Evolutionary conservation across 2,113 vertebrate species (phyloP), one percentile per base, ranked within the genome.

Genomic region (Emydura subglobosa): DNA sequence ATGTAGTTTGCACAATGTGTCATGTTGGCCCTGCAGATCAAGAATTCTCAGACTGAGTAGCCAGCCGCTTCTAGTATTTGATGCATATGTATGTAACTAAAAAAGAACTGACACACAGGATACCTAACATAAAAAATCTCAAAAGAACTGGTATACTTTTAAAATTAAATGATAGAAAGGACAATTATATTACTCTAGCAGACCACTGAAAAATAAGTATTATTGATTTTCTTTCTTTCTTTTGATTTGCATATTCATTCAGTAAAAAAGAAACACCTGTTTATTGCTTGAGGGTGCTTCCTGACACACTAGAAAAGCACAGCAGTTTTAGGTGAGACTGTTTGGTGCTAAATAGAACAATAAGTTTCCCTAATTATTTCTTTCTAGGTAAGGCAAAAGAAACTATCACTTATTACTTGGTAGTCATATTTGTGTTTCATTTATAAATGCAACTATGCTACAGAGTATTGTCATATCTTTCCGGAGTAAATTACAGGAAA

Each of bases 401-500:
- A 96, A 92, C 84, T 78, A 88, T 57, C 82, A 65, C 51, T 76
- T 85, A 86, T 89, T 85, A 91, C 39, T 86, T 81, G 82, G 95
- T 4, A 93, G 94, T 93, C 79, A n/a, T 91, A 95, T 85, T 96
- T 95, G 39, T 87, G 89, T 92, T 95, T 96, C 92, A 96, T 86
- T 94, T 97, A 91, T 87, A 92, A 96, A 96, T 94, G 88, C 95
- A 95, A 84, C 88, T 65, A 68, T 0, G 25, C 85, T 96, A 91
- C 21, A 91, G 91, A 80, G 85, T 55, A 90, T 81, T 95, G 84
- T 97, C 97, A 83, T 93, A 55, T 97, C 91, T 95, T 97, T 98
- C 95, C 94, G 53, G 92, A 97, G 92, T 94, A 98, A 97, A 97
- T 94, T 95, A 97, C 76, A 29, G 95, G 95, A 97, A 96, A 94